Conservation (phyloP, 92 coral and sea anemone species). For the Phenganax stokvisi region DNA sequence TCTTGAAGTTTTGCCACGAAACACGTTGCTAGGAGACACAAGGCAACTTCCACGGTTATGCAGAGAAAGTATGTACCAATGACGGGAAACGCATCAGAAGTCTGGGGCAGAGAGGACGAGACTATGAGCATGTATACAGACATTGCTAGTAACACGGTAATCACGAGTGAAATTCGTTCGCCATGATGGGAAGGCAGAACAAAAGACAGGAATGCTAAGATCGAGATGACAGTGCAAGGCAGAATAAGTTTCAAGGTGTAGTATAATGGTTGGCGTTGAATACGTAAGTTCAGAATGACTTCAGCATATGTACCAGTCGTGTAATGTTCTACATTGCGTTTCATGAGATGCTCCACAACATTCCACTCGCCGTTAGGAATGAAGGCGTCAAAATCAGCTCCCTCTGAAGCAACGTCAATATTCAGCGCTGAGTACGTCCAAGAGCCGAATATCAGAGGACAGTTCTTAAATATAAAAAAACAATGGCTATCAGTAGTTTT, state of each 20-base stretch:
- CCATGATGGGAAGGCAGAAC: constrained; percentile 31
- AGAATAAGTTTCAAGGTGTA: constrained; percentile 26
- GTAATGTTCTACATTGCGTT: background rate
- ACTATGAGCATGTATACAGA: constrained; percentile 41
- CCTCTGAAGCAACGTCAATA: constrained; percentile 58
- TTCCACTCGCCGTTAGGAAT: constrained; percentile 49
- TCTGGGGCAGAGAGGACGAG: constrained; percentile 37
- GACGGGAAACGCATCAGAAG: constrained; percentile 34
- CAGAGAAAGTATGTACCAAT: constrained; percentile 32
- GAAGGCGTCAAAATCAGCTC: constrained; percentile 67
- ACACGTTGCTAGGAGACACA: constrained; percentile 24
- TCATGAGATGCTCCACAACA: background rate
- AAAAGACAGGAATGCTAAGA: constrained; percentile 24
- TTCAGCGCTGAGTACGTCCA: constrained; percentile 87
- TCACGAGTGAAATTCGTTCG: constrained; percentile 34
- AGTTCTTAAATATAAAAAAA: constrained; percentile 72
- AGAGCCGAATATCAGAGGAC: constrained; percentile 75
- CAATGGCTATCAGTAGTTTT: constrained; percentile 60
- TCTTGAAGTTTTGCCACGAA: constrained; percentile 9
- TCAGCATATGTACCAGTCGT: background rate
- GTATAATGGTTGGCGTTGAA: constrained; percentile 26
- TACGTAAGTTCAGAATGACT: constrained; percentile 5
- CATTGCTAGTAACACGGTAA: constrained; percentile 36
- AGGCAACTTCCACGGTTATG: background rate
- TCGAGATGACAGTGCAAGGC: constrained; percentile 29